These are phyloP conservation scores for Dermolepida albohirtum DNA, from an alignment of 2,888 invertebrate species.

Conservation along the genomic window DNA sequence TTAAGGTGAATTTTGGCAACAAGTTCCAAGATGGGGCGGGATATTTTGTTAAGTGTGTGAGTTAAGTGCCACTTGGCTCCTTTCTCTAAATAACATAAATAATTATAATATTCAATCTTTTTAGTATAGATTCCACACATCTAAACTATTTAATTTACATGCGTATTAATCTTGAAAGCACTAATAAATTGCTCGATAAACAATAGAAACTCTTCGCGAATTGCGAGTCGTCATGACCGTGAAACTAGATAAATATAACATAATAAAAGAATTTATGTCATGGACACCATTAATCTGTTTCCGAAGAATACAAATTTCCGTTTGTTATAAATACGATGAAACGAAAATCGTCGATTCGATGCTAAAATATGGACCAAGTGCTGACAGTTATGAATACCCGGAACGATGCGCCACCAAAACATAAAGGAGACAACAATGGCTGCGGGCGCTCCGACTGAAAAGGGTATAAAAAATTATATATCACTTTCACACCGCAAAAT, in stretches of 20 bases:
- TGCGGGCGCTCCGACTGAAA: conserved; percentile 21
- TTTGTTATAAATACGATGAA: conserved; percentile 8
- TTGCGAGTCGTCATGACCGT: neutral
- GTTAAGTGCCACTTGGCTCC: too few relatives aligned
- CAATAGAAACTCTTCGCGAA: neutral
- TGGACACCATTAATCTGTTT: conserved; percentile 20
- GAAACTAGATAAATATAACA: neutral
- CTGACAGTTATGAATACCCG: conserved; percentile 39
- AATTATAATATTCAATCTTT: too few relatives aligned
- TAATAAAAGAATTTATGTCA: conserved; percentile 11
- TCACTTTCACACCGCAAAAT: conserved; percentile 38
- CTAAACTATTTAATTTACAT: too few relatives aligned
- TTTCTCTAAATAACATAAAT: too few relatives aligned
- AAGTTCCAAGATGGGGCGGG: too few relatives aligned
- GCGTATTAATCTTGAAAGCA: too few relatives aligned
- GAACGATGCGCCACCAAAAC: conserved; percentile 32
- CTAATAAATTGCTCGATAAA: neutral
- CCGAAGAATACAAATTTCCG: conserved; percentile 23
- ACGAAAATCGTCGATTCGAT: conserved; percentile 15
- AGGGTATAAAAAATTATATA: conserved; percentile 39
- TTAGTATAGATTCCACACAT: too few relatives aligned
- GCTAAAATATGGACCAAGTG: conserved; percentile 37
- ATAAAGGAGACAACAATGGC: conserved; percentile 40
- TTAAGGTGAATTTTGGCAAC: too few relatives aligned
- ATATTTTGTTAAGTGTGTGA: too few relatives aligned